These are phyloP conservation scores for Cybosia mesomella DNA, from an alignment of 2,888 invertebrate genomes.

Conservation along the genomic window DNA sequence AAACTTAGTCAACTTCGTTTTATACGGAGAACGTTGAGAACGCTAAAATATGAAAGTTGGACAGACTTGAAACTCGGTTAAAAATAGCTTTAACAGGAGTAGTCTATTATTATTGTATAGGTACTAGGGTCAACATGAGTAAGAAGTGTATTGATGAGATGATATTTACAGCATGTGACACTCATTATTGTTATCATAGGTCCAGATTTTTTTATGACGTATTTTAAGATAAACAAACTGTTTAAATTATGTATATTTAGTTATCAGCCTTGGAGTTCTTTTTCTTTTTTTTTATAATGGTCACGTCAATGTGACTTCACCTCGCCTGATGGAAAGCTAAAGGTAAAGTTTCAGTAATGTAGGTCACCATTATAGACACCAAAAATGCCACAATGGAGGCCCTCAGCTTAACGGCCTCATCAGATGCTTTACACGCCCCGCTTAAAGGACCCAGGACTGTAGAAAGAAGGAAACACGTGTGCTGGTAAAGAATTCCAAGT, in stretches of 20 bases:
- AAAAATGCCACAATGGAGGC: too few species aligned
- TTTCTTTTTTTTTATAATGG: neutral
- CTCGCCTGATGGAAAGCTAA: too few species aligned
- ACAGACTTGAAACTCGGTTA: slow-evolving; percentile 64
- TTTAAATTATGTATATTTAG: neutral
- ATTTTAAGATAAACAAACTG: neutral
- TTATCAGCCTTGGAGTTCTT: too few species aligned
- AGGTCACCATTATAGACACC: too few species aligned
- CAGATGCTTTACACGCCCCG: too few species aligned
- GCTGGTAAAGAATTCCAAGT: too few species aligned
- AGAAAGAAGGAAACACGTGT: too few species aligned
- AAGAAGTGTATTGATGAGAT: slow-evolving; percentile 22
- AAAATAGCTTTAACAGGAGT: slow-evolving; percentile 62
- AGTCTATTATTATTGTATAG: slow-evolving; percentile 36
- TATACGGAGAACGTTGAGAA: slow-evolving; percentile 65
- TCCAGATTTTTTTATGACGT: neutral
- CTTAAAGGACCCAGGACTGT: too few species aligned
- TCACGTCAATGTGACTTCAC: too few species aligned
- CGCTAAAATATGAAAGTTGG: slow-evolving; percentile 60
- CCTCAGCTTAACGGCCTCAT: too few species aligned
- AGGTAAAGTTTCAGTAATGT: too few species aligned
- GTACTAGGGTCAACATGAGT: slow-evolving; percentile 24
- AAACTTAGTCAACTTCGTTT: slow-evolving; percentile 69
- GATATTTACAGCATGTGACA: slow-evolving; percentile 21
- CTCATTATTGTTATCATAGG: too few species aligned